phyloP scores from a whole-genome alignment of 2,797 vertebrate genomes.

The Pseudomugil tenellus region DNA sequence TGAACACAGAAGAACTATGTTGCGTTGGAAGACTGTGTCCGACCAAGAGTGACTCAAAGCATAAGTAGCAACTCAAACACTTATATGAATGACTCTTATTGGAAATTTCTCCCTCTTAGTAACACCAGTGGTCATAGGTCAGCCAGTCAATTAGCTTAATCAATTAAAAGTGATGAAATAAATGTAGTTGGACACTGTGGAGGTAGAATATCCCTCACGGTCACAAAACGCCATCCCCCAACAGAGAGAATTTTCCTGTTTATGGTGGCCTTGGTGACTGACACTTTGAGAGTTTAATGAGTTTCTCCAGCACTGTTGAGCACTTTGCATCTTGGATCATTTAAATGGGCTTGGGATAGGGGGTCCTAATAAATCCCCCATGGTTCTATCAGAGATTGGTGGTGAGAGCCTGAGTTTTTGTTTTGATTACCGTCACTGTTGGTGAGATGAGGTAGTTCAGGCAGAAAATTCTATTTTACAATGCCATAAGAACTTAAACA shows the following conservation, averaged over 20 bases:
- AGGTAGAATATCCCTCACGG: slow-evolving; percentile 52
- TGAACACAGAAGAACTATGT: slow-evolving; percentile 51
- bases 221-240: slow-evolving; percentile 53
- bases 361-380: slow-evolving; percentile 85
- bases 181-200: slow-evolving; percentile 54
- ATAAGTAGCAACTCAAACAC: slow-evolving; percentile 14
- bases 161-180: slow-evolving; percentile 66
- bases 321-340: slow-evolving; percentile 78
- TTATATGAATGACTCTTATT: slow-evolving; percentile 2
- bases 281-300: slow-evolving; percentile 84
- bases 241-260: slow-evolving; percentile 68
- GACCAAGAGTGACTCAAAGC: slow-evolving; percentile 32
- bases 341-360: slow-evolving; percentile 80
- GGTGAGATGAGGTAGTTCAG: slow-evolving; percentile 82
- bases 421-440: slow-evolving; percentile 86
- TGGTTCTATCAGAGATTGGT: slow-evolving; percentile 79
- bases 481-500: slow-evolving; percentile 79
- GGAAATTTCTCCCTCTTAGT: slow-evolving; percentile 7
- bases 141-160: slow-evolving; percentile 71
- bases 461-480: slow-evolving; percentile 84
- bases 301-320: slow-evolving; percentile 79
- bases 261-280: slow-evolving; percentile 75
- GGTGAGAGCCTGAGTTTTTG: slow-evolving; percentile 75
- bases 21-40: slow-evolving; percentile 53
- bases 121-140: slow-evolving; percentile 45